phyloP scores from a whole-genome alignment of 2,797 vertebrate genomes.

The Channallabes apus region DNA sequence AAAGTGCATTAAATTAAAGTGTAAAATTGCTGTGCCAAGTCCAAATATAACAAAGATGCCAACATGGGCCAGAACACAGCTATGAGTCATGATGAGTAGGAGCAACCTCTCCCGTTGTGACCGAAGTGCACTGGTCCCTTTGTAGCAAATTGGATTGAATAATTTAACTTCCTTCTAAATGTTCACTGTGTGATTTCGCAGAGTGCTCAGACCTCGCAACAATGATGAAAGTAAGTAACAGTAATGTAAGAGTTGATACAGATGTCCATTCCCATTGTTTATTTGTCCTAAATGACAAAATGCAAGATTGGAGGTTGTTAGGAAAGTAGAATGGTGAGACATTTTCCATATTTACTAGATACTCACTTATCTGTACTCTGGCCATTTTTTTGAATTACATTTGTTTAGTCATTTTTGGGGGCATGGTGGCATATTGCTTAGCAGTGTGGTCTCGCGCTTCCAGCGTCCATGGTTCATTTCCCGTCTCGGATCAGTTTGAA shows the following conservation, averaged over 20 bases:
- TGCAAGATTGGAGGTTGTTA: neutral
- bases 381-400: slow-evolving; percentile 33
- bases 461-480: too few species aligned
- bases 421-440: too few species aligned
- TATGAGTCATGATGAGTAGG: slow-evolving; percentile 47
- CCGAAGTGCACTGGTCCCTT: slow-evolving; percentile 17
- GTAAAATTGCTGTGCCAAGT: slow-evolving; percentile 35
- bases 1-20: slow-evolving; percentile 51
- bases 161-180: slow-evolving; percentile 8
- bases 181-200: neutral
- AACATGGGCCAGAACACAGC: slow-evolving; percentile 27
- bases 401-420: slow-evolving; percentile 1
- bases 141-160: slow-evolving; percentile 25
- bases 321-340: neutral
- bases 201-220: neutral
- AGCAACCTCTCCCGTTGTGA: slow-evolving; percentile 21
- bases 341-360: neutral
- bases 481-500: too few species aligned
- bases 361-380: slow-evolving; percentile 36
- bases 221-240: neutral
- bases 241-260: neutral
- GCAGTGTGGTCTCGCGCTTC: too few species aligned
- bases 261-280: neutral
- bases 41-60: slow-evolving; percentile 43
- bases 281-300: slow-evolving; percentile 3